Evolutionary conservation across 2,888 invertebrate species (phyloP).

Genomic region (Xestia sexstrigata): DNA sequence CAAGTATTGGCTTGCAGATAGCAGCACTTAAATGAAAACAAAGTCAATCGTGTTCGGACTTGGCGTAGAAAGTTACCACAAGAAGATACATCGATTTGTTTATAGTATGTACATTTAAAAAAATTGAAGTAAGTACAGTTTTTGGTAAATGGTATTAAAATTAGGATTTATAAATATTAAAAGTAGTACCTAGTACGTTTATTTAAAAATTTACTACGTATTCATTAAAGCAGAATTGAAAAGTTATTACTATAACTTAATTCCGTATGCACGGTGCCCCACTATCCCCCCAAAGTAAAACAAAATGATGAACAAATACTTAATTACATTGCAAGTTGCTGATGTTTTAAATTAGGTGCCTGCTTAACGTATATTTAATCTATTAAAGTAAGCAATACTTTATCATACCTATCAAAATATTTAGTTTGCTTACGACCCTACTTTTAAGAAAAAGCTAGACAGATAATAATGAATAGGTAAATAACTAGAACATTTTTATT

Average conservation of each 20-base stretch:
- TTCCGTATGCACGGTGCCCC: neutral
- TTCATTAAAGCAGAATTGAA: neutral
- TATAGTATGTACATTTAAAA: no score
- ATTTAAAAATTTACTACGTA: neutral
- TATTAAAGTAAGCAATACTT: fast-evolving
- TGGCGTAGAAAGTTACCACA: neutral
- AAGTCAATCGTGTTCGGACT: no score
- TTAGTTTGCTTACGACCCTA: no score
- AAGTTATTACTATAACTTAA: no score
- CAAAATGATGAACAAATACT: neutral
- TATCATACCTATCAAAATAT: neutral
- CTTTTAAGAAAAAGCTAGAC: no score
- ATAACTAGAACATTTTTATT: neutral
- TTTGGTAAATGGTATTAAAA: neutral
- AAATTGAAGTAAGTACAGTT: no score
- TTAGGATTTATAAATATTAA: neutral
- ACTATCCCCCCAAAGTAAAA: neutral
- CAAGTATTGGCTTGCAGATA: slow-evolving; percentile 11
- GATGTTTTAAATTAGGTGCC: neutral
- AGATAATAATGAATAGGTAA: no score
- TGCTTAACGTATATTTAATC: no score
- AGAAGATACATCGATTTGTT: neutral
- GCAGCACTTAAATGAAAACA: slow-evolving; percentile 40
- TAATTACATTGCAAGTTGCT: neutral
- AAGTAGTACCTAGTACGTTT: no score